These are phyloP conservation scores for Anoplophora glabripennis DNA, from an alignment of 1,140 invertebrate species.

Conservation along the genomic window DNA sequence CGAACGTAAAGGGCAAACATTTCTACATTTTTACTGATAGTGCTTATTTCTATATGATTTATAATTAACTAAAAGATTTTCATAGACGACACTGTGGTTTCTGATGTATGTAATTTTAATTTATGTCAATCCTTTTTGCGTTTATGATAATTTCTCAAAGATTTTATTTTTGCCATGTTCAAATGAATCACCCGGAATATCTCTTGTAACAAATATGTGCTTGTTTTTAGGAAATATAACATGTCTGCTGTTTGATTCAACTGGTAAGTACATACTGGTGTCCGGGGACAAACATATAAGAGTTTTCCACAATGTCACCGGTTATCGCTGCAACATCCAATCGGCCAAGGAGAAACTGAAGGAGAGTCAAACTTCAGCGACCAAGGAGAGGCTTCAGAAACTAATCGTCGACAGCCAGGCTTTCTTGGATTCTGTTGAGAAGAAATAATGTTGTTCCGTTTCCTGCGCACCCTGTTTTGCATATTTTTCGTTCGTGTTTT, in stretches of 20 bases:
- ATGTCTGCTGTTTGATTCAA: constrained; percentile 68
- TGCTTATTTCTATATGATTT: no score
- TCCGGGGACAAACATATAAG: constrained; percentile 74
- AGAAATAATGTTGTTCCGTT: constrained; percentile 32
- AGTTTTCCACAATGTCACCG: constrained; percentile 79
- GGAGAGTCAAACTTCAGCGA: constrained; percentile 62
- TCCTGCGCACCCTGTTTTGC: no score
- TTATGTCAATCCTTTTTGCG: no score
- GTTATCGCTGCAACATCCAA: constrained; percentile 65
- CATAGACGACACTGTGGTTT: no score
- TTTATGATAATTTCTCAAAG: no score
- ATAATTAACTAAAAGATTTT: no score
- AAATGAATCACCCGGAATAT: no score
- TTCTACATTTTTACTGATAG: no score
- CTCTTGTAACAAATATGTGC: not conserved
- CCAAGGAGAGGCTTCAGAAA: constrained; percentile 70
- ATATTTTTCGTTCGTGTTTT: not conserved
- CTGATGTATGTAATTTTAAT: no score
- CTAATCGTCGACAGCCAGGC: constrained; percentile 65
- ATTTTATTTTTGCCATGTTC: no score
- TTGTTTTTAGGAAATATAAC: constrained; percentile 61
- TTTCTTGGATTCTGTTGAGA: constrained; percentile 53
- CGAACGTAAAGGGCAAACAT: no score
- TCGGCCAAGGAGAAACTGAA: constrained; percentile 64
- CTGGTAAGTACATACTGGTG: constrained; percentile 70